Evolutionary conservation across 2,888 invertebrate genomes (phyloP).

Genomic region (Eudasyphora cyanicolor): DNA sequence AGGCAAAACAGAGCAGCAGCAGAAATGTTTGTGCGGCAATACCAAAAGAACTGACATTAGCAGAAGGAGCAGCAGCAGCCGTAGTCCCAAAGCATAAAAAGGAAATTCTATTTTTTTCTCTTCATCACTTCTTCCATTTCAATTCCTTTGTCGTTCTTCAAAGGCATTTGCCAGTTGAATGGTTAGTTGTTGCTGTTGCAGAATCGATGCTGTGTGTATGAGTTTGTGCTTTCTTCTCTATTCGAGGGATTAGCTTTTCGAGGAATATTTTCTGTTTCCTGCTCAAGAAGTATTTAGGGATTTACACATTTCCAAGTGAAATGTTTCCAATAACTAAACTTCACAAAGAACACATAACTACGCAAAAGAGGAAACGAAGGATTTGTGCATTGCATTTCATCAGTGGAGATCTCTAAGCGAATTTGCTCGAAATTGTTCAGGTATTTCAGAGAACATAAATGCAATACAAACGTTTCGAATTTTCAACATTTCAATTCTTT

Average conservation of each 20-base stretch:
- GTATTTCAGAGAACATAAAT: too few species aligned
- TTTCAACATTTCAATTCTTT: too few species aligned
- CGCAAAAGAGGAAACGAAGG: too few species aligned
- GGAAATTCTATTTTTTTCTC: constrained; percentile 44
- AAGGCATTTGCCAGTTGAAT: background rate
- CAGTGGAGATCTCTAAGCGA: too few species aligned
- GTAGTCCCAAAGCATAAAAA: constrained; percentile 33
- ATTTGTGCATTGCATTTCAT: too few species aligned
- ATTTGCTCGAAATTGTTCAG: too few species aligned
- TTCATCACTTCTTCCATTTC: background rate
- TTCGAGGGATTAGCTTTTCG: constrained; percentile 22
- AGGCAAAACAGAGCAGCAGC: background rate
- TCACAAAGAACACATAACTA: too few species aligned
- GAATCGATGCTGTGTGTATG: background rate
- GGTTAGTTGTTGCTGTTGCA: background rate
- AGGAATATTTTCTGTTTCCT: background rate
- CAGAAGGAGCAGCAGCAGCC: constrained; percentile 17
- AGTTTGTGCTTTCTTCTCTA: background rate
- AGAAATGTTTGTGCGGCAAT: background rate
- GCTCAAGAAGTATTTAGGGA: constrained; percentile 11
- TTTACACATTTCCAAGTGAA: background rate
- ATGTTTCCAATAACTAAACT: too few species aligned
- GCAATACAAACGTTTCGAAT: too few species aligned
- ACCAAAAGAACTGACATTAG: background rate
- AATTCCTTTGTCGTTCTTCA: background rate